Evolutionary conservation across 2,797 vertebrate genomes (phyloP), one percentile per base, ranked within the genome.

Genomic region (Schizopygopsis pylzovi): DNA sequence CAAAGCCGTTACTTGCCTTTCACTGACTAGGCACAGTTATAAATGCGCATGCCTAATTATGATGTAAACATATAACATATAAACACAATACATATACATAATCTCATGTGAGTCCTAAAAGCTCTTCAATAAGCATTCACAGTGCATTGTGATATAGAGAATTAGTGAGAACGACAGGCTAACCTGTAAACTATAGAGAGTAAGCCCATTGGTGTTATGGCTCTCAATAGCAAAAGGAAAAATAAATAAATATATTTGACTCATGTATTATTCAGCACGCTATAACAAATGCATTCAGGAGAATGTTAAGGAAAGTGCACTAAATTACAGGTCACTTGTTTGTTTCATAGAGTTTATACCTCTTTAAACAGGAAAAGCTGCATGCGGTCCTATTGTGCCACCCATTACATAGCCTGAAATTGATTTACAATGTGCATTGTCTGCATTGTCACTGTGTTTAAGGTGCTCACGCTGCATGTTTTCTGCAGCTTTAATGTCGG

Each of bases 211-310:
- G 37, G 43, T 43, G 71, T 79, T 65, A 71, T 39, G 28, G 16
- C 84, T 73, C 84, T 85, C 84, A 59, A 71, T 63, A 81, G 82
- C 12, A 76, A 65, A 39, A 75, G 49, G 68, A 79, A 82, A 76
- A 84, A 88, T 84, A 73, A 86, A 87, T 86, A 82, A 89, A 89
- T 85, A 82, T 88, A 82, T 76, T 54, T 52, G 61, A 71, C 43
- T 84, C 75, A 56, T 86, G 81, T 20, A 85, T 89, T 76, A 89
- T 88, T 89, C 28, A 89, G 49, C n/a, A 13, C 2, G 11, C 33
- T 45, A 25, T 83, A 83, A 81, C 67, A 82, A 67, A 67, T 78
- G 63, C 84, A 85, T 82, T 88, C 73, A 65, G 63, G 80, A 49
- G 81, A 80, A 73, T 65, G 84, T 83, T 63, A 85, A 76, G 77